Base-by-base conservation (phyloP, 2,888 invertebrate species). In the Boloria selene region DNA sequence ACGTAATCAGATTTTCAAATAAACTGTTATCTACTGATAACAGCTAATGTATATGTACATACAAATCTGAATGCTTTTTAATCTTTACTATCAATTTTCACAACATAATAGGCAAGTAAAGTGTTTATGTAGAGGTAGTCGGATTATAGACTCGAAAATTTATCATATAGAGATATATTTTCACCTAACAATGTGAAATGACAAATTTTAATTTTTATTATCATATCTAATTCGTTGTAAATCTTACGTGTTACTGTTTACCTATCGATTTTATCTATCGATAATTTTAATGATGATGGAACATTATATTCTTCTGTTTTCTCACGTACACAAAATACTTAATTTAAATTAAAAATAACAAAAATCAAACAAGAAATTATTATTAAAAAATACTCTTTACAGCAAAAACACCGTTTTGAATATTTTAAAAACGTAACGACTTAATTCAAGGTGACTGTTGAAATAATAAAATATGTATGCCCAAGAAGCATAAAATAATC, bases 361-460 rank as follows among this genome's bases (percentile, higher is more conserved):
- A 2, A 49, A 56, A 16, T 38, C 10, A 38, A 38, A 10, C 31
- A 7, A 38, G 31, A 38, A 10, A 38, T 7, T 45, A 62, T 31
- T n/a, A 47, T 22, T 44, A 47, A n/a, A 49, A 4, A 55, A 14
- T 17, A 38, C 42, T 44, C 51, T 56, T 50, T 3, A 14, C 4
- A 26, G 49, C 45, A 61, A 38, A 66, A 50, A 49, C 49, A 45
- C 16, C 54, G 42, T 42, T 58, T 58, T 47, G 58, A 58, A 58
- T 58, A 58, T 45, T 51, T 55, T 51, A 56, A 60, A 66, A 60
- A 55, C 52, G 54, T 64, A 49, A 67, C 64, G 56, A 54, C 56
- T 56, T 63, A 68, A 68, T 72, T 67, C 72, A 69, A 73, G 73
- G 71, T 60, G 26, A 58, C 58, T 60, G 65, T 62, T 61, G 67